Base-by-base conservation (phyloP, 2,113 vertebrate species). In the Phylloscopus trochiloides region DNA sequence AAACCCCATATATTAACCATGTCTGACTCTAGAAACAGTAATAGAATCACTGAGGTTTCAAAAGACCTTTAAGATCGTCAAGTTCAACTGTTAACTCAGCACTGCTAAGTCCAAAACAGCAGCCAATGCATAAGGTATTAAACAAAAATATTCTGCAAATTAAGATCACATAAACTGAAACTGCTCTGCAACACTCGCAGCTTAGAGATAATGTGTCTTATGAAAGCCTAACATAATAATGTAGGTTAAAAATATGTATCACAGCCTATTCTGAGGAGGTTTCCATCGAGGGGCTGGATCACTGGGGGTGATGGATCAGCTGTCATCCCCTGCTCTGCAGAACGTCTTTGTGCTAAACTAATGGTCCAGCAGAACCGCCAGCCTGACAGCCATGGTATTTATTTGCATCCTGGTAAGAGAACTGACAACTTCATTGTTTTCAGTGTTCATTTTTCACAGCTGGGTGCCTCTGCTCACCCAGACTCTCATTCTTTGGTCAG, bases 391-490 rank as follows among this genome's bases (percentile, higher is more conserved):
- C 68, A 9, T 6, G 43, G 96, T 97, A 98, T 98, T 98, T 98
- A 98, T 98, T 98, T 97, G 97, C 97, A 97, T 97, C 97, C 97
- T 86, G 82, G 93, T 97, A 97, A 96, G 90, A 97, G 96, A 98
- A 96, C 95, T 97, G 97, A 98, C 97, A 98, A 98, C 96, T 98
- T 97, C 97, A 97, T 98, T 98, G 98, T 98, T 98, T 97, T 93
- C 97, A 97, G 93, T 78, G 94, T 97, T 98, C 97, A 98, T 98
- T 98, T 98, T 97, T 98, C 97, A 98, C 97, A 93, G 90, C 81
- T 90, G 96, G 96, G 96, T 97, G 95, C 95, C 93, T 97, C 92
- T 45, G 61, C 97, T 98, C 97, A 95, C 96, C 58, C 48, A 12
- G 93, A 96, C 91, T 79, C 96, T 97, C 94, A 76, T 97, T 96